Base-by-base conservation (phyloP, 2,113 vertebrate species). In the Xiphophorus couchianus region DNA sequence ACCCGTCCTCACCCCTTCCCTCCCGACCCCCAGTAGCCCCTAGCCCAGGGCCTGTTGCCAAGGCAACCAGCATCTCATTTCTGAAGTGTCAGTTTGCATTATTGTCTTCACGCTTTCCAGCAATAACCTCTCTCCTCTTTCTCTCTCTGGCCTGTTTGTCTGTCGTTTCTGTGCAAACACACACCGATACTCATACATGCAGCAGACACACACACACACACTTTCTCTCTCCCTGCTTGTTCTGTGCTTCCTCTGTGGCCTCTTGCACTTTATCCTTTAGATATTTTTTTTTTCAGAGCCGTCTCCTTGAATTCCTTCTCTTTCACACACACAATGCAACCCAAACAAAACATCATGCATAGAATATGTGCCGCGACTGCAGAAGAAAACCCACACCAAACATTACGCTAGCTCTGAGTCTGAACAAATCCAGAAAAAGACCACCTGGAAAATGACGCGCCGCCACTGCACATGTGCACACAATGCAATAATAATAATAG, bases 41-140 rank as follows among this genome's bases (percentile, higher is more conserved):
- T 92, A 95, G 96, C 96, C 95, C 95, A 94, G 94, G 96, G 97
- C 96, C 93, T 89, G 97, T 99, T 96, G 95, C 96, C 96, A 96
- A 95, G 96, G 97, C 95, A 97, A 98, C 97, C 94, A 64, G 96
- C 95, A 96, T 97, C 97, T 98, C 96, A 98, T 98, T 97, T 98
- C 96, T 97, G 94, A 98, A 97, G 97, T 98, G 97, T 98, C 97
- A 97, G 96, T 97, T 98, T 98, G 96, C 95, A 97, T 99, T 99
- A 98, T 97, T 98, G 97, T 98, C 97, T 98, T 97, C 97, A 97
- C 95, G 96, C 96, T 97, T 95, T 96, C 95, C 95, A 96, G 91
- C 91, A 96, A 96, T 96, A 97, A 96, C 96, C 95, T 83, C 90
- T 81, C 87, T 79, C 87, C 88, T 79, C 85, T 74, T 71, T 78